Conservation (phyloP, 2,888 invertebrate genomes). For the Lycocerus yunnanus region DNA sequence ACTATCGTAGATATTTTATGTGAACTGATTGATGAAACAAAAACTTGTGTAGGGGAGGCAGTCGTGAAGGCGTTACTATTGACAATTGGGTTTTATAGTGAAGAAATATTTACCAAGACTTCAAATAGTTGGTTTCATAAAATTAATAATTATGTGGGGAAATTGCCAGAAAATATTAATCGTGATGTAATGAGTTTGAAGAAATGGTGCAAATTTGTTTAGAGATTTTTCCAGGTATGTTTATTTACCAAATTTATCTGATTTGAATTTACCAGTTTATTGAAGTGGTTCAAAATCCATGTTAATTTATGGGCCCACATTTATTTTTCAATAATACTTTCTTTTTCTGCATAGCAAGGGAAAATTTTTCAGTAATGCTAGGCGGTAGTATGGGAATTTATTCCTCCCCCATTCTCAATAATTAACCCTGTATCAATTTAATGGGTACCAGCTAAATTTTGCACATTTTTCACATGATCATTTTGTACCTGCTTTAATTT, state of each 20-base stretch:
- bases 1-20: constrained; percentile 56
- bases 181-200: constrained; percentile 43
- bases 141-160: constrained; percentile 41
- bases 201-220: constrained; percentile 43
- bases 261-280: too few relatives aligned
- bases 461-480: too few relatives aligned
- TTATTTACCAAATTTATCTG: not conserved
- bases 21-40: constrained; percentile 56
- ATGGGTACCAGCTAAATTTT: too few relatives aligned
- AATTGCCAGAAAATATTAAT: constrained; percentile 35
- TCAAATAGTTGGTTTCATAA: constrained; percentile 32
- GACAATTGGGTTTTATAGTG: constrained; percentile 54
- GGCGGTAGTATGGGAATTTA: too few relatives aligned
- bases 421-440: too few relatives aligned
- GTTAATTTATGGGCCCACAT: too few relatives aligned
- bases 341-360: too few relatives aligned
- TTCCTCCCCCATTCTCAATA: too few relatives aligned
- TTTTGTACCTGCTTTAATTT: too few relatives aligned
- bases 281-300: too few relatives aligned
- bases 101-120: constrained; percentile 41
- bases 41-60: constrained; percentile 57
- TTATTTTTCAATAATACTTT: too few relatives aligned
- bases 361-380: too few relatives aligned
- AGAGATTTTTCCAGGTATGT: constrained; percentile 45
- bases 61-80: constrained; percentile 57